Percentiles rank a stretch among this genome's conserved stretches.
These are phyloP conservation scores for Chionoecetes opilio DNA, from an alignment of 1,140 invertebrate genomes.

Conservation along the genomic window DNA sequence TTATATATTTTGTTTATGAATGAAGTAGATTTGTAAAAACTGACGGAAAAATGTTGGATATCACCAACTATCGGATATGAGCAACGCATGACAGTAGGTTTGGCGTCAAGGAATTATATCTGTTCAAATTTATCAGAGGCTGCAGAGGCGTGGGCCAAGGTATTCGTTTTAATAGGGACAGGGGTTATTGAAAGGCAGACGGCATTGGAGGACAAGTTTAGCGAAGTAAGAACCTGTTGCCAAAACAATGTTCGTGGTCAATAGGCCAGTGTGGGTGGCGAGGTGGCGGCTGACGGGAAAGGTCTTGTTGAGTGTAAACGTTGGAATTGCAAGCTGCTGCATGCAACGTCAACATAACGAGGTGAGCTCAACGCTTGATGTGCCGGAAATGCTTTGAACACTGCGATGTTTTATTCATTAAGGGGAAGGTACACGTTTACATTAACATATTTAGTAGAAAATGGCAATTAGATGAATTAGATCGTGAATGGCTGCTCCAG, in stretches of 20 bases:
- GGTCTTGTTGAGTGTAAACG: not conserved
- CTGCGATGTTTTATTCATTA: too few species aligned
- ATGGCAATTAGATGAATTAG: too few species aligned
- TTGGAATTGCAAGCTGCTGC: not conserved
- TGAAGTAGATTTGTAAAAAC: not conserved
- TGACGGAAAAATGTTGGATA: too few species aligned
- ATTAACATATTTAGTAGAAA: too few species aligned
- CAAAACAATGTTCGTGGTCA: not conserved
- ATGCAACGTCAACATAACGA: not conserved
- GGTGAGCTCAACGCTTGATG: not conserved
- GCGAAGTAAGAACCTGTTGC: not conserved
- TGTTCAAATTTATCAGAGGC: too few species aligned
- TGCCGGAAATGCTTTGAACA: too few species aligned
- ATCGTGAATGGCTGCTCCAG: too few species aligned
- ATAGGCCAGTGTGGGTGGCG: not conserved
- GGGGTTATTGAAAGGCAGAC: not conserved
- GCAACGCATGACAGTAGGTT: not conserved
- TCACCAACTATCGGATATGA: not conserved
- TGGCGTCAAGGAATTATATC: too few species aligned
- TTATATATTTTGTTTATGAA: not conserved
- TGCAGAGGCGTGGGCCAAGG: too few species aligned
- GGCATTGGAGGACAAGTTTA: not conserved
- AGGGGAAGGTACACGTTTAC: too few species aligned
- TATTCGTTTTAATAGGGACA: not conserved
- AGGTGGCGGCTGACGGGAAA: not conserved